phyloP scores from a whole-genome alignment of 2,888 invertebrate species.

The Malachius bipustulatus region DNA sequence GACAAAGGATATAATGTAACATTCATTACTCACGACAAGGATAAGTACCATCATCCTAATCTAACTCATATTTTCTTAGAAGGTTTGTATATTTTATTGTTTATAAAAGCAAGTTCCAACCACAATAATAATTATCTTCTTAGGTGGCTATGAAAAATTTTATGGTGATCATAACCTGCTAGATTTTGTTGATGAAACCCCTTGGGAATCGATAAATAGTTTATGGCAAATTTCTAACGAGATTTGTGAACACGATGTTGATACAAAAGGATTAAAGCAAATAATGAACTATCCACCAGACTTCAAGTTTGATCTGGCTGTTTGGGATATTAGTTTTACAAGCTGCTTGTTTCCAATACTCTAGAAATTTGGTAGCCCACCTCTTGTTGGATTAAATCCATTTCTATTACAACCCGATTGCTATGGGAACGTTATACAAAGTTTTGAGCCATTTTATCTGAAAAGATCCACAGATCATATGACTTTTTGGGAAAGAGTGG shows the following conservation, averaged over 20 bases:
- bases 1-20: no score
- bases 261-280: constrained; percentile 9
- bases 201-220: no score
- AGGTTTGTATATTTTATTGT: no score
- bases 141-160: no score
- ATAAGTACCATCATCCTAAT: no score
- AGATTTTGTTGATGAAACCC: no score
- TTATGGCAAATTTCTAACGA: no score
- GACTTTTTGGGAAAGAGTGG: constrained; percentile 8
- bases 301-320: constrained; percentile 10
- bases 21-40: no score
- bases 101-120: no score
- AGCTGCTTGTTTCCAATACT: constrained; percentile 9
- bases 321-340: neutral
- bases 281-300: constrained; percentile 8
- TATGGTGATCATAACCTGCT: no score
- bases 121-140: no score
- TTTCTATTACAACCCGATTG: constrained; percentile 10
- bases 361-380: constrained; percentile 11
- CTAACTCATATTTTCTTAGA: no score
- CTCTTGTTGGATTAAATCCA: constrained; percentile 9
- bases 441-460: constrained; percentile 8
- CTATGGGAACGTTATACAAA: constrained; percentile 11
- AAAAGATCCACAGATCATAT: constrained; percentile 7
- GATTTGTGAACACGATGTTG: neutral